phyloP scores from a whole-genome alignment of 1,140 invertebrate genomes.

The Drosophila sechellia region DNA sequence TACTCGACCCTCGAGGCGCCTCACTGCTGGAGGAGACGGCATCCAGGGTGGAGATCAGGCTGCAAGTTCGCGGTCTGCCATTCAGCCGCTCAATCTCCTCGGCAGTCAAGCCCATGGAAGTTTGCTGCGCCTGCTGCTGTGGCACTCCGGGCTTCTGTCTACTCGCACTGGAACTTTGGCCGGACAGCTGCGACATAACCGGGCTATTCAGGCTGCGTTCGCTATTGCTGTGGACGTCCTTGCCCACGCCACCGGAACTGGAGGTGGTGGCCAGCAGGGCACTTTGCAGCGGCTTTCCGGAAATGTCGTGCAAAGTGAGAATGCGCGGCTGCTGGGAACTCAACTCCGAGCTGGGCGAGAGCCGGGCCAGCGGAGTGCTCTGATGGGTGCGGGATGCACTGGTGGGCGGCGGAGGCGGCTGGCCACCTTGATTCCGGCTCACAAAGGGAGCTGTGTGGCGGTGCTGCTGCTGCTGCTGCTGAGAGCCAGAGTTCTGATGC shows the following conservation, averaged over 20 bases:
- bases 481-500: conserved; percentile 87
- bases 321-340: conserved; percentile 96
- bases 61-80: conserved; percentile 92
- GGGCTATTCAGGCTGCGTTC: conserved; percentile 95
- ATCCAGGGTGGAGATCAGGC: conserved; percentile 95
- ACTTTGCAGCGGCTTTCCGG: conserved; percentile 95
- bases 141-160: conserved; percentile 87
- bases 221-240: conserved; percentile 93
- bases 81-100: conserved; percentile 97
- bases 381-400: conserved; percentile 90
- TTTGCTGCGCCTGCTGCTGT: conserved; percentile 87
- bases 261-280: conserved; percentile 94
- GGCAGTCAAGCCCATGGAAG: conserved; percentile 93
- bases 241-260: conserved; percentile 92
- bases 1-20: conserved; percentile 88
- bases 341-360: conserved; percentile 96
- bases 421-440: conserved; percentile 87
- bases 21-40: conserved; percentile 96
- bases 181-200: conserved; percentile 94
- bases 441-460: conserved; percentile 88
- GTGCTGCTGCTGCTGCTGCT: conserved; percentile 88
- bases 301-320: conserved; percentile 96
- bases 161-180: conserved; percentile 91
- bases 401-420: conserved; percentile 86
- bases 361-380: conserved; percentile 93